Percentiles rank a stretch among this genome's conserved stretches.
Conservation (phyloP, 2,888 invertebrate genomes). For the Globia sparganii region DNA sequence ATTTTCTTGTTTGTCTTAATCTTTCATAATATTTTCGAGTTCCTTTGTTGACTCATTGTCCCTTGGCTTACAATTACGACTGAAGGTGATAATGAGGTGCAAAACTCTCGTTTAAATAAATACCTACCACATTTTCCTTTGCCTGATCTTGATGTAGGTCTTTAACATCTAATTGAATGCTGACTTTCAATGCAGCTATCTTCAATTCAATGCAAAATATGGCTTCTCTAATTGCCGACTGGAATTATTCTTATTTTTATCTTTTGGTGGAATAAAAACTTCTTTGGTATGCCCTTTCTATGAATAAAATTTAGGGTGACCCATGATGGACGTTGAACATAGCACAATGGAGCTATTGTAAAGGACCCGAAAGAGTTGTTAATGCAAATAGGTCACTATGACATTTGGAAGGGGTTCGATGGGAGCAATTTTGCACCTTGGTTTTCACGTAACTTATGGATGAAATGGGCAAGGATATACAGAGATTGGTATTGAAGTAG, state of each 20-base stretch:
- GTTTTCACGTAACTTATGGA: background rate
- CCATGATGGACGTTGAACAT: background rate
- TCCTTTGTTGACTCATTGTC: constrained; percentile 20
- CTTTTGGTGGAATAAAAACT: background rate
- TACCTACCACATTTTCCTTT: constrained; percentile 6
- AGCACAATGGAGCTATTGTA: background rate
- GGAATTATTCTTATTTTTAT: constrained; percentile 12
- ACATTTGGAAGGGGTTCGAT: background rate
- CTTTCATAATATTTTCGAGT: constrained; percentile 6
- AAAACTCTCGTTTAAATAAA: constrained; percentile 6
- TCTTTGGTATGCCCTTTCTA: background rate
- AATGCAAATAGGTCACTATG: constrained; percentile 10
- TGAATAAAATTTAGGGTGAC: background rate
- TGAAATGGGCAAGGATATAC: background rate
- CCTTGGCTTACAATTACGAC: constrained; percentile 20
- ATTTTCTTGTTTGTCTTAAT: background rate
- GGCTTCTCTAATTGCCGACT: background rate
- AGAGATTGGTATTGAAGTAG: background rate
- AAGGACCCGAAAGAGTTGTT: background rate
- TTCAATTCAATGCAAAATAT: constrained; percentile 12
- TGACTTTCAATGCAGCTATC: constrained; percentile 1
- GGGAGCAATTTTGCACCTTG: background rate
- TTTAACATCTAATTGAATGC: constrained; percentile 24
- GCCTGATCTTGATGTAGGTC: constrained; percentile 23
- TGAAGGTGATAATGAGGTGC: constrained; percentile 34